A percentile compares a stretch with the other conserved stretches of the same genome.
These are phyloP conservation scores for Lithophane ornitopus DNA, from an alignment of 2,888 invertebrate species.

Conservation along the genomic window DNA sequence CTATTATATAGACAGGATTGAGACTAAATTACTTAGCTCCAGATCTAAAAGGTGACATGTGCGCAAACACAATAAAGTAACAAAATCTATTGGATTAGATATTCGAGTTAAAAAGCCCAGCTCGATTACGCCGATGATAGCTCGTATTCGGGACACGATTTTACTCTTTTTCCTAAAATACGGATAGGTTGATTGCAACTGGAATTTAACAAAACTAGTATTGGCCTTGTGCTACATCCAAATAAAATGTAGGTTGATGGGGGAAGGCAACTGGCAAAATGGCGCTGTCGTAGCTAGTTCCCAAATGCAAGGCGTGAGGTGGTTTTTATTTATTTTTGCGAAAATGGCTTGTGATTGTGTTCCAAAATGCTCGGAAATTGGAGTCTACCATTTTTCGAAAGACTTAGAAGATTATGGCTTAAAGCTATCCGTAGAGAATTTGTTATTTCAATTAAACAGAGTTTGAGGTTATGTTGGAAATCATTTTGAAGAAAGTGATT, in stretches of 20 bases:
- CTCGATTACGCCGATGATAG: slow-evolving; percentile 57
- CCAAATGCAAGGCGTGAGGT: too few species aligned
- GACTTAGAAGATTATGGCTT: too few species aligned
- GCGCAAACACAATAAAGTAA: slow-evolving; percentile 49
- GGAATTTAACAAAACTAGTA: slow-evolving; percentile 41
- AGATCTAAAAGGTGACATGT: slow-evolving; percentile 40
- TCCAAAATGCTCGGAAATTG: too few species aligned
- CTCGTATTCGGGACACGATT: slow-evolving; percentile 64
- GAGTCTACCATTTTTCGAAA: too few species aligned
- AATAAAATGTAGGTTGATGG: slow-evolving; percentile 12
- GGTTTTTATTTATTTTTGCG: too few species aligned
- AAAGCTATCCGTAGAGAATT: too few species aligned
- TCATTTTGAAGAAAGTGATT: too few species aligned
- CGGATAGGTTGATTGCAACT: slow-evolving; percentile 55
- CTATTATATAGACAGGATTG: slow-evolving; percentile 23
- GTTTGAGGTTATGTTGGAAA: too few species aligned
- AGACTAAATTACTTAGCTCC: slow-evolving; percentile 44
- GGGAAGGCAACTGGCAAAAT: too few species aligned
- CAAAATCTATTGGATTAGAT: slow-evolving; percentile 41
- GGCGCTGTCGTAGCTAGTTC: too few species aligned
- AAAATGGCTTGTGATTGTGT: too few species aligned
- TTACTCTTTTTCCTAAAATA: slow-evolving; percentile 50
- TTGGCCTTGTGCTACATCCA: slow-evolving; percentile 20
- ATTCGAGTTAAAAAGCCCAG: slow-evolving; percentile 53
- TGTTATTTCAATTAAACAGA: too few species aligned